Evolutionary conservation across 2,797 vertebrate genomes (phyloP).

Genomic region (Falco columbarius): DNA sequence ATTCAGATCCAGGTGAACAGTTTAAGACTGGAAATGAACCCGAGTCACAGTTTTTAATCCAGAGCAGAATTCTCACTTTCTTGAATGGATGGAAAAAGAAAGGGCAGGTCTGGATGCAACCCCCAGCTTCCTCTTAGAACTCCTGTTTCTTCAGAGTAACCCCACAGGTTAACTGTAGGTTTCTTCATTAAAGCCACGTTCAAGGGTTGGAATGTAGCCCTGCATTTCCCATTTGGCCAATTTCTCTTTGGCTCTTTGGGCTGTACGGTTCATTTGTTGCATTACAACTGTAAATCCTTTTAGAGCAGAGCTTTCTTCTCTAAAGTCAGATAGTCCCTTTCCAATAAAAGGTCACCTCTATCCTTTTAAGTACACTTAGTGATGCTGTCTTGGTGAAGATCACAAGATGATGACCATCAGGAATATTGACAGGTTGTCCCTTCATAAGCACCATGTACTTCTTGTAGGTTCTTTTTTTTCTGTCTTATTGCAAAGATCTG

Average conservation of each 20-base stretch:
- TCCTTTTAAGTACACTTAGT: slow-evolving; percentile 78
- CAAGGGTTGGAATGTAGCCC: neutral
- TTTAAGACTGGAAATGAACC: neutral
- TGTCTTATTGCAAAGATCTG: neutral
- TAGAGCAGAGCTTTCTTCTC: neutral
- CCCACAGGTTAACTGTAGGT: neutral
- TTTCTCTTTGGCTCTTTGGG: neutral
- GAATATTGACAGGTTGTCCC: slow-evolving; percentile 84
- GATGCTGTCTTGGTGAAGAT: slow-evolving; percentile 84
- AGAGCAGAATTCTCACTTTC: neutral
- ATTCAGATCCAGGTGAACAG: neutral
- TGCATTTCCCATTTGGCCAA: neutral
- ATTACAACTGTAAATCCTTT: neutral
- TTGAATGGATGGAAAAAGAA: neutral
- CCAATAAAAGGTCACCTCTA: neutral
- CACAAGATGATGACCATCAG: slow-evolving; percentile 85
- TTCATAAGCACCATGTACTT: slow-evolving; percentile 86
- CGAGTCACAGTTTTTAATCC: neutral
- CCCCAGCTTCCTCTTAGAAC: neutral
- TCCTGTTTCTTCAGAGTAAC: neutral
- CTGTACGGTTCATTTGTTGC: neutral
- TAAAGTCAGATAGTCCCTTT: neutral
- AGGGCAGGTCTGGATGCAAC: neutral
- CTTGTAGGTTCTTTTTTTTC: slow-evolving; percentile 76
- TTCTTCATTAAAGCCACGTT: neutral